Evolutionary conservation across 2,888 invertebrate species (phyloP).

Genomic region (Papilio protenor): DNA sequence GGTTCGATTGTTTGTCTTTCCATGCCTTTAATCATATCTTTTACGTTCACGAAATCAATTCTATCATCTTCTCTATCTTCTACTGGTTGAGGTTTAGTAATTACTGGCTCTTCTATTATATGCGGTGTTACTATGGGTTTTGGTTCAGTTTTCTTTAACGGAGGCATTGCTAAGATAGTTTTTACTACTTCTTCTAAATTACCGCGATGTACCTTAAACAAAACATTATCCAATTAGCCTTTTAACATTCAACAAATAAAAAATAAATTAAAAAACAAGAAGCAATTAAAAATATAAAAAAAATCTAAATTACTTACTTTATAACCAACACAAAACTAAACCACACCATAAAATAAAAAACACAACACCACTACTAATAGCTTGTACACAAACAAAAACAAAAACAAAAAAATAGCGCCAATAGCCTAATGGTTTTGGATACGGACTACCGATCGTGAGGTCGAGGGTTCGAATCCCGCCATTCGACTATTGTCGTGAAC

Average conservation of each 20-base stretch:
- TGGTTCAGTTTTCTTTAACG: constrained; percentile 68
- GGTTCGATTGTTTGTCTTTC: constrained; percentile 76
- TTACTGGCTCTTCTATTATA: constrained; percentile 59
- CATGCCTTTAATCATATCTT: constrained; percentile 86
- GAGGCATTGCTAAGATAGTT: constrained; percentile 74
- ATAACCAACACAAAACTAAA: constrained; percentile 48
- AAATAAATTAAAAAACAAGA: constrained; percentile 35
- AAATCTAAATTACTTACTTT: constrained; percentile 49
- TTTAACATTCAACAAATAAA: constrained; percentile 44
- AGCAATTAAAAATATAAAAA: constrained; percentile 43
- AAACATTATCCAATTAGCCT: constrained; percentile 44
- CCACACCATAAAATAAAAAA: constrained; percentile 69
- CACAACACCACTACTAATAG: constrained; percentile 43
- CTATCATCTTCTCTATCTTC: constrained; percentile 78
- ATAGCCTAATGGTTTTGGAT: no score
- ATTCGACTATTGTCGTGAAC: no score
- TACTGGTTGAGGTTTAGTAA: constrained; percentile 57
- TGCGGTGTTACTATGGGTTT: constrained; percentile 63
- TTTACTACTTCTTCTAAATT: constrained; percentile 79
- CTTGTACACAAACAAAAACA: constrained; percentile 10
- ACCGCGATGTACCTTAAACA: constrained; percentile 84
- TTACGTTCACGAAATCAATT: constrained; percentile 83
- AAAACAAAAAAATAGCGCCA: no score
- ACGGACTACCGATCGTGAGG: no score
- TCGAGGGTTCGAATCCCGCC: no score